Evolutionary conservation across 1,140 invertebrate species (phyloP).

Genomic region (Brachionus manjavacas): DNA sequence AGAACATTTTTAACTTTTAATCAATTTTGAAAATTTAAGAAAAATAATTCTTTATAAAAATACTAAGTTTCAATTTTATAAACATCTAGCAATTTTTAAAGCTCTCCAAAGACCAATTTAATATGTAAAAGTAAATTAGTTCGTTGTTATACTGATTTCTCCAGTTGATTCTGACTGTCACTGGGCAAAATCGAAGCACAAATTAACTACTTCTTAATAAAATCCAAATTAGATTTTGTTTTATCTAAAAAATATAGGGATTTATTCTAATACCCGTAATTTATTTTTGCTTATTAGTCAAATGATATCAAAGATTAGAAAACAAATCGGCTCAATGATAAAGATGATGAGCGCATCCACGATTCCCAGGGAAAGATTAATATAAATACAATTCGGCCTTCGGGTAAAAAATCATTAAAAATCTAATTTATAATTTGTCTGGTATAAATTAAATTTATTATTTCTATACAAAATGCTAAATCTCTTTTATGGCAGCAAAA

Average conservation of each 20-base stretch:
- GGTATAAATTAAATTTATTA: background rate
- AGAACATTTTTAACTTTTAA: background rate
- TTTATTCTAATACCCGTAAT: background rate
- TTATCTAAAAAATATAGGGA: background rate
- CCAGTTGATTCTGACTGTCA: background rate
- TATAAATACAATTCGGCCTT: background rate
- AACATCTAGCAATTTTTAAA: background rate
- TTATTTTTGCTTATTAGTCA: background rate
- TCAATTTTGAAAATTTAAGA: background rate
- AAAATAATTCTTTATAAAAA: background rate
- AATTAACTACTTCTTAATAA: background rate
- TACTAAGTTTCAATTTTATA: background rate
- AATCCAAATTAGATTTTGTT: background rate
- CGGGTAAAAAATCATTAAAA: background rate
- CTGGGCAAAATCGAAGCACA: background rate
- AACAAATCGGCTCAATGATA: background rate
- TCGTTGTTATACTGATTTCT: background rate
- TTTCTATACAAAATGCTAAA: background rate
- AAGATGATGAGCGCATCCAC: background rate
- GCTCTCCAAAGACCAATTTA: background rate
- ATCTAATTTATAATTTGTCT: background rate
- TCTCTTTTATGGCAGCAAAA: background rate
- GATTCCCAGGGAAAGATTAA: background rate
- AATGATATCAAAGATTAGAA: background rate
- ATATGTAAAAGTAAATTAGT: background rate